Percentiles rank a stretch among this genome's conserved stretches.
phyloP scores from a whole-genome alignment of 2,888 invertebrate species.

The Glaucopsyche alexis region DNA sequence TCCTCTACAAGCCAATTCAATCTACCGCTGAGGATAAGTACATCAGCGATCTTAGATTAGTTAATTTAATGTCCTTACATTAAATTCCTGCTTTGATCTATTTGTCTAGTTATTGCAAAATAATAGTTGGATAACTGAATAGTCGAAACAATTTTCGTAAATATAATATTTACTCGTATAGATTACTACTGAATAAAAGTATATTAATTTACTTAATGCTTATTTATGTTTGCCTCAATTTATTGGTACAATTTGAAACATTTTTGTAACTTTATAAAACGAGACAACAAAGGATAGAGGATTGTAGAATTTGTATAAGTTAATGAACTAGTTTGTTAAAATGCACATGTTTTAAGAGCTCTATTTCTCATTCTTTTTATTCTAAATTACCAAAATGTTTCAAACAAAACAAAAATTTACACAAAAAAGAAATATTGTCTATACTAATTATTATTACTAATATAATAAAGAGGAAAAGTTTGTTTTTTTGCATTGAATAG shows the following conservation, averaged over 20 bases:
- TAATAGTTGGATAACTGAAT: background rate
- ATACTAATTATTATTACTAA: no score
- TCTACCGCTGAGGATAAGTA: slow-evolving; percentile 3
- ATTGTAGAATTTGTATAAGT: no score
- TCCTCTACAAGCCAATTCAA: slow-evolving; percentile 2
- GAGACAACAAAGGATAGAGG: no score
- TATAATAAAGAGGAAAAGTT: no score
- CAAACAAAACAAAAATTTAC: no score
- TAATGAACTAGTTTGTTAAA: background rate
- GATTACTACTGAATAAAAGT: background rate
- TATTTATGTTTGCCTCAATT: background rate
- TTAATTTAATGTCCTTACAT: slow-evolving; percentile 17
- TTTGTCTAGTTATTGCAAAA: slow-evolving; percentile 3
- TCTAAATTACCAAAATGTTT: no score
- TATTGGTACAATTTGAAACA: background rate
- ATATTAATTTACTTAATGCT: background rate
- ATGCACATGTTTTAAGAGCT: background rate
- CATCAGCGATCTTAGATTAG: slow-evolving; percentile 15
- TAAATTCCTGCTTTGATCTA: slow-evolving; percentile 13
- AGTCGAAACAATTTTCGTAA: no score
- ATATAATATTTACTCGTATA: no score
- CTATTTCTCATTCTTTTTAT: no score
- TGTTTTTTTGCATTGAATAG: no score
- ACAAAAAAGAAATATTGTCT: no score
- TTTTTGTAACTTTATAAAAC: no score